A percentile compares a stretch with the other conserved stretches of the same genome.
Evolutionary conservation across 2,113 vertebrate genomes (phyloP).

Genomic region (human): DNA sequence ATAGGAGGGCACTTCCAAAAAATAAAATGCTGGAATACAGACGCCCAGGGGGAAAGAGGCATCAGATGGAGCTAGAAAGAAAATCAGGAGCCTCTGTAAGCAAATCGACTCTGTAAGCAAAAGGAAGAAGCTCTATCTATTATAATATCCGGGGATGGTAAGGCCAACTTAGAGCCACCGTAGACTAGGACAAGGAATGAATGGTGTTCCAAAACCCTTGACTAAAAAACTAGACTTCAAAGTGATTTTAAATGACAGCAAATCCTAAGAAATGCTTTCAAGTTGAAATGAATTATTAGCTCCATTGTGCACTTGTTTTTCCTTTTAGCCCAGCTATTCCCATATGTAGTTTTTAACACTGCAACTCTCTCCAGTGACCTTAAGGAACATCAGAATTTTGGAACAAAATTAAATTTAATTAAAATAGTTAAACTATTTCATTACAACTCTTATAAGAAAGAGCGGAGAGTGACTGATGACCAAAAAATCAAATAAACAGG

Average conservation of each 20-base stretch:
- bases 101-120: too few species aligned
- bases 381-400: constrained; percentile 20
- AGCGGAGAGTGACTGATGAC: neutral
- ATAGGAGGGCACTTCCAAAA: neutral
- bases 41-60: neutral
- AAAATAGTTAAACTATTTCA: constrained; percentile 4
- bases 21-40: neutral
- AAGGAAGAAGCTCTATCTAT: neutral
- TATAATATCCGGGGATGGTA: neutral
- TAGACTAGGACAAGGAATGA: neutral
- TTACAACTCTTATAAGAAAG: constrained; percentile 1
- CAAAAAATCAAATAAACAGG: neutral
- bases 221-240: neutral
- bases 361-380: neutral
- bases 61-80: neutral
- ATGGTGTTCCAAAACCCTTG: neutral
- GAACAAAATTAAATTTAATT: constrained; percentile 53
- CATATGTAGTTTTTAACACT: neutral
- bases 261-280: neutral
- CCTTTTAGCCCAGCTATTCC: neutral
- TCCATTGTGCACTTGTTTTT: neutral
- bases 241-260: neutral
- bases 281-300: neutral
- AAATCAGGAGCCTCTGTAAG: neutral
- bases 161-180: neutral